phyloP scores from a whole-genome alignment of 2,888 invertebrate genomes.

The Ellobium chinense region DNA sequence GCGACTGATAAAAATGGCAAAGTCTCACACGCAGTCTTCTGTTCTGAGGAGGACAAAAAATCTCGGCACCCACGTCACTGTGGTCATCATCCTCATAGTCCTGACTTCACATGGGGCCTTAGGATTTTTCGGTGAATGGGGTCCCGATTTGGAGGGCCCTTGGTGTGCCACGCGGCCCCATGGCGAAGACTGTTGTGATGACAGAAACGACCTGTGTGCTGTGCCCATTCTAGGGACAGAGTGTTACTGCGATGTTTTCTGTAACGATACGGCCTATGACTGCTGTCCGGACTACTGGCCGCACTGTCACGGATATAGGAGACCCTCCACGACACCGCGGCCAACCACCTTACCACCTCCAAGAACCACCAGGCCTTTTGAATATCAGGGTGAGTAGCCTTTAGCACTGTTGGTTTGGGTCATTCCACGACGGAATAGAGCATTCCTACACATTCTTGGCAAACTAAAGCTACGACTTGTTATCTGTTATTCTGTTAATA shows the following conservation, averaged over 20 bases:
- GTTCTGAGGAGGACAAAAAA: background rate
- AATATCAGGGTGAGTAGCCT: background rate
- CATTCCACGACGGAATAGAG: too few species aligned
- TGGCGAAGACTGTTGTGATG: slow-evolving; percentile 82
- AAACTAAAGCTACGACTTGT: too few species aligned
- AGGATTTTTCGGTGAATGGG: slow-evolving; percentile 56
- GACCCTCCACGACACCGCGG: slow-evolving; percentile 38
- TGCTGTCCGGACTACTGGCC: slow-evolving; percentile 95
- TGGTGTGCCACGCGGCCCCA: slow-evolving; percentile 63
- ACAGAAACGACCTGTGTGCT: slow-evolving; percentile 89
- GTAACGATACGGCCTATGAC: slow-evolving; percentile 87
- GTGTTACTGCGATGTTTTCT: slow-evolving; percentile 97
- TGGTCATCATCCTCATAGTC: background rate
- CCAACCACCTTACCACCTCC: slow-evolving; percentile 46
- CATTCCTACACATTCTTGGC: too few species aligned
- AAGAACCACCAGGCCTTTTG: slow-evolving; percentile 43
- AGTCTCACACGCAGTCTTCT: background rate
- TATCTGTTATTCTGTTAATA: too few species aligned
- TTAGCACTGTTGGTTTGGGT: too few species aligned
- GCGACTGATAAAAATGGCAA: background rate
- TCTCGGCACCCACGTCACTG: background rate
- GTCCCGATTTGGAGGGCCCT: slow-evolving; percentile 65
- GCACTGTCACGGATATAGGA: slow-evolving; percentile 83
- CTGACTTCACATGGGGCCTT: background rate
- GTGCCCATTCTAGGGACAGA: slow-evolving; percentile 88